Conservation (phyloP, 1,140 invertebrate species). For the Drosophila athabasca region DNA sequence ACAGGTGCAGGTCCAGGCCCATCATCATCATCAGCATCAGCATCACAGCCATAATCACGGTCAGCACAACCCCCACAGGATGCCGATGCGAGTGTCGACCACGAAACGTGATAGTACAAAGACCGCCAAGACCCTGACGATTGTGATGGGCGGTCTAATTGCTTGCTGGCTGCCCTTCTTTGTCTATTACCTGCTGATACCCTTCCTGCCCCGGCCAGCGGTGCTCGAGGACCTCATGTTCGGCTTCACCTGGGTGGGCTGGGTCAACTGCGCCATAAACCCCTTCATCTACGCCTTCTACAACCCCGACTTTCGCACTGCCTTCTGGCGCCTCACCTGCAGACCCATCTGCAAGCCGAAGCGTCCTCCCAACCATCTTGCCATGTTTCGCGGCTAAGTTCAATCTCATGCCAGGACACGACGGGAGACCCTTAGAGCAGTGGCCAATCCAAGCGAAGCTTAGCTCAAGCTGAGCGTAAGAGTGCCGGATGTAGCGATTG, state of each 20-base stretch:
- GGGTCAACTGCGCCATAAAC: conserved; percentile 96
- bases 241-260: conserved; percentile 95
- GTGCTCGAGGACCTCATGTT: conserved; percentile 88
- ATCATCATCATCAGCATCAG: conserved; percentile 28
- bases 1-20: not conserved
- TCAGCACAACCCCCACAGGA: conserved; percentile 54
- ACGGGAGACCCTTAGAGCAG: not conserved
- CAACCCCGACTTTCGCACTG: conserved; percentile 92
- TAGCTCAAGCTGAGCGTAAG: too few species aligned
- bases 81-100: conserved; percentile 86
- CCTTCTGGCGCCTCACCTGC: conserved; percentile 91
- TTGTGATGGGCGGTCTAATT: conserved; percentile 96
- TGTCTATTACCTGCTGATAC: conserved; percentile 91
- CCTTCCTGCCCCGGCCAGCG: conserved; percentile 87
- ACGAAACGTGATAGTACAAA: conserved; percentile 89
- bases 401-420: not conserved
- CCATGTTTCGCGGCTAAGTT: conserved; percentile 72
- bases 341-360: conserved; percentile 74
- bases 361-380: conserved; percentile 69
- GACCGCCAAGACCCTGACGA: conserved; percentile 94
- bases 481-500: too few species aligned
- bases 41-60: conserved; percentile 35
- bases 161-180: conserved; percentile 96
- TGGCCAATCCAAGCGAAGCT: too few species aligned
- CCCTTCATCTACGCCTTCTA: conserved; percentile 93